phyloP scores from a whole-genome alignment of 2,797 vertebrate genomes.

The Cirrhinus molitorella region DNA sequence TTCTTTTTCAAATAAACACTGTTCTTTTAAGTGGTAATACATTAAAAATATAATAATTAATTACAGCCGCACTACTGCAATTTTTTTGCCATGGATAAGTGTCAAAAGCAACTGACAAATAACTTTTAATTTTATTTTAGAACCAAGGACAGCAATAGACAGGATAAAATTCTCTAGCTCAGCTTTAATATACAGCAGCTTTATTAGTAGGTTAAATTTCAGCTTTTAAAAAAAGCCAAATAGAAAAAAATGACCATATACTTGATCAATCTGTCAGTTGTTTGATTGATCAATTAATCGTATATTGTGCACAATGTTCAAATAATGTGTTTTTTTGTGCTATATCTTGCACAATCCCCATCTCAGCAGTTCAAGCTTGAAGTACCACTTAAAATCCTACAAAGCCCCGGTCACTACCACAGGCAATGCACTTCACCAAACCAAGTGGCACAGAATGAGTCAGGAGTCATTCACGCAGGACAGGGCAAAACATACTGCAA shows the following conservation, averaged over 20 bases:
- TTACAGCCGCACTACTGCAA: neutral
- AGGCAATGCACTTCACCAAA: conserved; percentile 2
- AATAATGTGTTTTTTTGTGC: neutral
- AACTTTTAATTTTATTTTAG: neutral
- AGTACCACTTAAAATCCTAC: neutral
- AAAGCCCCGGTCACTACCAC: neutral
- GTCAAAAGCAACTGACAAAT: neutral
- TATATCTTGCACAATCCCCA: neutral
- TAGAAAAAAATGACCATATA: neutral
- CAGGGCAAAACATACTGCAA: conserved; percentile 5
- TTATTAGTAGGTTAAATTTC: neutral
- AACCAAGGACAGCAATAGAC: neutral
- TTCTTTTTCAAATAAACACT: neutral
- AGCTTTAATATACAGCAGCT: neutral
- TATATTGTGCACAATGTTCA: neutral
- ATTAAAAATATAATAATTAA: neutral
- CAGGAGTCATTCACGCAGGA: conserved; percentile 7
- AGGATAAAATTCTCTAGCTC: neutral
- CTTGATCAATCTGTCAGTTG: neutral
- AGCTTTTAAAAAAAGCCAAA: neutral
- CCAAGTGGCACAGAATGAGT: conserved; percentile 20
- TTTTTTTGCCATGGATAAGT: neutral
- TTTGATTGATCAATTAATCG: neutral
- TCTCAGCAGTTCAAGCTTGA: conserved; percentile 2
- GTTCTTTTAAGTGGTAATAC: neutral